Evolutionary conservation across 2,113 vertebrate species (phyloP).

Genomic region (Ictalurus punctatus): DNA sequence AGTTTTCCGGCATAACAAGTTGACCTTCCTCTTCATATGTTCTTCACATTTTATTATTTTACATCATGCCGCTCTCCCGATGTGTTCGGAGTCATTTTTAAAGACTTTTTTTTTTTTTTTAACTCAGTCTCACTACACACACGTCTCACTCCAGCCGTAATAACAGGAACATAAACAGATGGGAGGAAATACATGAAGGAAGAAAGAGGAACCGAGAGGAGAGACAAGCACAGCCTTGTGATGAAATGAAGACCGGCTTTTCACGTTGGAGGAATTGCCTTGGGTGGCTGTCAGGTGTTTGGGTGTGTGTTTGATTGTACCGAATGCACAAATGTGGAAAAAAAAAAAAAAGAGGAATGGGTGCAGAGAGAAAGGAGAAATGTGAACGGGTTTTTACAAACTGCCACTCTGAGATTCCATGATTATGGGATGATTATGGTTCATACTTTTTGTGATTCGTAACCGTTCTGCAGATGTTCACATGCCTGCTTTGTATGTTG

Average conservation of each 20-base stretch:
- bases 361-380: background rate
- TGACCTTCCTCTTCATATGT: background rate
- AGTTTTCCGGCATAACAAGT: background rate
- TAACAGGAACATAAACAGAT: background rate
- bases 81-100: background rate
- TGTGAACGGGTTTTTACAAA: background rate
- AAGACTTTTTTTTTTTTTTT: background rate
- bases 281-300: background rate
- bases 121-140: background rate
- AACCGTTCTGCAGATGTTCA: background rate
- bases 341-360: background rate
- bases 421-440: background rate
- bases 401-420: background rate
- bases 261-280: background rate
- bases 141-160: background rate
- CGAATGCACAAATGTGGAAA: background rate
- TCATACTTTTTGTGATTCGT: background rate
- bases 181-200: background rate
- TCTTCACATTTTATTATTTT: background rate
- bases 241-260: background rate
- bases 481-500: background rate
- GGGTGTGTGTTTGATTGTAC: background rate
- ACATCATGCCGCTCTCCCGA: background rate
- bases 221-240: background rate
- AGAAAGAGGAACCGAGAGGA: background rate